Base-by-base conservation (phyloP, 2,888 invertebrate genomes). In the Pristionchus mayeri region DNA sequence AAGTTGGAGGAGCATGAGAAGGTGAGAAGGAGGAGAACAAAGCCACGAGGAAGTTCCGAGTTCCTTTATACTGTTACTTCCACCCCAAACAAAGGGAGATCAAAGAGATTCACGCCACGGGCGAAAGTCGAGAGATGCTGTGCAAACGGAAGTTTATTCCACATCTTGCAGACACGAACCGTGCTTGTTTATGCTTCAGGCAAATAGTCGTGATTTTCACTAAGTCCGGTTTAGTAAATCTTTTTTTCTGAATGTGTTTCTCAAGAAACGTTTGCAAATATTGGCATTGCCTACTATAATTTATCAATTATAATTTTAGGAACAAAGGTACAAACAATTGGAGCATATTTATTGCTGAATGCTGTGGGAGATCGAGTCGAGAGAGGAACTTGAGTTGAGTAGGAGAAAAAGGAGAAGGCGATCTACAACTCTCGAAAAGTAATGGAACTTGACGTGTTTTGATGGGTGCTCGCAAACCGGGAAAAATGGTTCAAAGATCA, bases 271-370 rank as follows among this genome's bases (percentile, higher is more conserved):
- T n/a, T n/a, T 21, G 16, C 4, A 21, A 21, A 16, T n/a, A 21
- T 54, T 54, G 13, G 4, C 54, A 54, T n/a, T 3, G 13, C 11
- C 71, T 44, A 37, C 40, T 40, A n/a, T 71, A 71, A 11, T 71
- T 71, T 71, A 71, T 71, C 40, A 71, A 37, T 18, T 18, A n/a
- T 21, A 34, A 0, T n/a, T 2, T 7, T 63, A 18, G 63, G 71
- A 44, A 71, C 40, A 24, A 71, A 71, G 44, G 24, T 71, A 71
- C 24, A 71, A 71, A 71, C 71, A 71, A 71, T 71, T 40, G 71
- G 44, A 71, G 71, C 71, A 40, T 40, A 40, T 71, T 71, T 71
- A 71, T 71, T 71, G 34, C 67, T 37, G 57, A 16, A n/a, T 37
- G 34, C 63, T 71, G 71, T 6, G 37, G 34, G 37, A 11, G 40